phyloP scores from a whole-genome alignment of 2,888 invertebrate species.

The Meiosimyza decipiens region DNA sequence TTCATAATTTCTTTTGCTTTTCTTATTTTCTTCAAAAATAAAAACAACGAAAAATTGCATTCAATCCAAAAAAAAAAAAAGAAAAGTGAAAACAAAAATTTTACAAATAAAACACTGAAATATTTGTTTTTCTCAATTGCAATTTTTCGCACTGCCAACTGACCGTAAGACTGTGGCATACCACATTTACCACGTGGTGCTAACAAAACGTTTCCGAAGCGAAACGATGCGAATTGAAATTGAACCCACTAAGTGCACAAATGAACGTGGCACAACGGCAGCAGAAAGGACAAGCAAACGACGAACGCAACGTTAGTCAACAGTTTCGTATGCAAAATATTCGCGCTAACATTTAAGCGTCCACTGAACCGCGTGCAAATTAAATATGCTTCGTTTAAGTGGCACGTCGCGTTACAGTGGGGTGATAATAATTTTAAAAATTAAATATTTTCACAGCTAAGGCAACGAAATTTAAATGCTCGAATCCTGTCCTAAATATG shows the following conservation, averaged over 20 bases:
- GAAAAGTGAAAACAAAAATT: constrained; percentile 4
- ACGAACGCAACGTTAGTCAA: neutral
- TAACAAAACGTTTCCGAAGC: constrained; percentile 52
- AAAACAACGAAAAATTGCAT: constrained; percentile 6
- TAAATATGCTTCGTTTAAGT: constrained; percentile 30
- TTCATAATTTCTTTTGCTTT: neutral
- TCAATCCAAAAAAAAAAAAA: no score
- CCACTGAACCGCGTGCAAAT: constrained; percentile 55
- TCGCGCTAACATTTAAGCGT: constrained; percentile 58
- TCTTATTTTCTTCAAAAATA: constrained; percentile 6
- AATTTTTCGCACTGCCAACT: constrained; percentile 37
- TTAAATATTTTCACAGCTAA: no score
- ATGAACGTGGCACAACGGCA: constrained; percentile 1
- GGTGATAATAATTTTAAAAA: no score
- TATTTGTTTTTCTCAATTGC: constrained; percentile 29
- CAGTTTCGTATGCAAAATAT: constrained; percentile 33
- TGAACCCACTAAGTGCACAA: constrained; percentile 3
- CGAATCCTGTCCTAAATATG: no score
- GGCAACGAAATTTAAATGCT: no score
- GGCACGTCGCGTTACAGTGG: constrained; percentile 16
- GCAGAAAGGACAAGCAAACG: neutral
- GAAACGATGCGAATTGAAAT: constrained; percentile 20
- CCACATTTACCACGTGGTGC: constrained; percentile 38
- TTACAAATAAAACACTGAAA: constrained; percentile 4
- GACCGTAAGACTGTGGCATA: constrained; percentile 34